Base-by-base conservation (phyloP, 2,113 vertebrate species). In the Rhadina sibilatrix region DNA sequence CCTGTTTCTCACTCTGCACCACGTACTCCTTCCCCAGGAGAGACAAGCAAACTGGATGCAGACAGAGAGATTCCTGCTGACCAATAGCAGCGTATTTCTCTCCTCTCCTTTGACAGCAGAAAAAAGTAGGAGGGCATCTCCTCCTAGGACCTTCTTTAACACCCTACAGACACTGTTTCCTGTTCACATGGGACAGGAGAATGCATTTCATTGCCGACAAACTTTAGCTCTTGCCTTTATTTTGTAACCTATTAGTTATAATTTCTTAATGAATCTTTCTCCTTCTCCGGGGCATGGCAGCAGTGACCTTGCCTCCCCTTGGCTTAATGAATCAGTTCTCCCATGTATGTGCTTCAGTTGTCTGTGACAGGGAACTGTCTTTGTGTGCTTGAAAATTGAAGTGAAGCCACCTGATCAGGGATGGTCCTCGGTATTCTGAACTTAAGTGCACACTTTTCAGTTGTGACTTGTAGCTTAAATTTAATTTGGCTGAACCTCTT, bases 41-140 rank as follows among this genome's bases (percentile, higher is more conserved):
- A 99, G 87, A 98, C 98, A 10, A 98, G 98, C 89, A 99, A 99
- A 98, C 98, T 98, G 60, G 99, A 99, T 97, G 98, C 98, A 87
- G 99, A 99, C 98, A 99, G 99, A 99, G 99, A 99, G 97, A 98
- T 99, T 97, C 98, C 99, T 94, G 98, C 99, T 88, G 99, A 99
- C 98, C 99, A 99, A 98, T 99, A 99, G 98, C 98, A 98, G 97
- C 95, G 60, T 92, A 89, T 88, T 96, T 96, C 94, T 98, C 85
- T 94, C 78, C 86, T 82, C 87, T 95, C 47, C 56, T 71, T 90
- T 93, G 89, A 89, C 89, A 91, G 83, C 91, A 97, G 79, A 71
- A 92, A 95, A 93, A 91, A 76, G 46, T 64, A 84, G 96, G 93
- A 72, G 87, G 46, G 15, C 14, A 47, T 90, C 81, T 83, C 90